Evolutionary conservation across 2,888 invertebrate species (phyloP).

Genomic region (Philereme vetulata): DNA sequence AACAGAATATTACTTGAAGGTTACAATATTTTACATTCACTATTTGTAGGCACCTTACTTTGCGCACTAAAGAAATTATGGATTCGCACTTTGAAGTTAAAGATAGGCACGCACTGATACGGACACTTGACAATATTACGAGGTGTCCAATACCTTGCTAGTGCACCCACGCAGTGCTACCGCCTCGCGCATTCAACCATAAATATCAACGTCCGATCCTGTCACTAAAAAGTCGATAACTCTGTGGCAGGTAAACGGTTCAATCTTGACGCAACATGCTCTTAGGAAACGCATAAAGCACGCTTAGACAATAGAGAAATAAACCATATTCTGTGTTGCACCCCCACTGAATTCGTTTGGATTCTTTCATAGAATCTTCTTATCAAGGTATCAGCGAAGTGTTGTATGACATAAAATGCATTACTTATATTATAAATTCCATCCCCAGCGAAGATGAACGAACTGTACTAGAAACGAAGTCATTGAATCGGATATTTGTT

Average conservation of each 20-base stretch:
- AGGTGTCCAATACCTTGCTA: conserved; percentile 45
- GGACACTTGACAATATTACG: conserved; percentile 41
- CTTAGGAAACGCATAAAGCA: conserved; percentile 51
- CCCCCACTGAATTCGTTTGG: conserved; percentile 55
- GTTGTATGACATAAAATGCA: not conserved
- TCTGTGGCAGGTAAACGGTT: conserved; percentile 54
- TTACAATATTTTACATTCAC: not conserved
- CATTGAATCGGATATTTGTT: conserved; percentile 53
- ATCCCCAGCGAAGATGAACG: conserved; percentile 43
- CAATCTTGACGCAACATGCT: conserved; percentile 42
- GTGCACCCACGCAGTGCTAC: conserved; percentile 57
- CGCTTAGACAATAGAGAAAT: conserved; percentile 73
- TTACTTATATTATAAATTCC: not conserved
- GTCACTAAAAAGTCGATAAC: conserved; percentile 63
- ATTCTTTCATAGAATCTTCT: conserved; percentile 47
- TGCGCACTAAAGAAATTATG: conserved; percentile 11
- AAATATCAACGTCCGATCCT: conserved; percentile 56
- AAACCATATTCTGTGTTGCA: conserved; percentile 68
- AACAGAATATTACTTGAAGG: not conserved
- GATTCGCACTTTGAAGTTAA: conserved; percentile 41
- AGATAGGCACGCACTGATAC: conserved; percentile 47
- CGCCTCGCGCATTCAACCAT: conserved; percentile 50
- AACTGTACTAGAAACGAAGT: conserved; percentile 48
- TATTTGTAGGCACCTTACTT: not conserved
- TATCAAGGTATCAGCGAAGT: conserved; percentile 11